phyloP scores from a whole-genome alignment of 2,888 invertebrate genomes.

The Luffia ferchaultella region DNA sequence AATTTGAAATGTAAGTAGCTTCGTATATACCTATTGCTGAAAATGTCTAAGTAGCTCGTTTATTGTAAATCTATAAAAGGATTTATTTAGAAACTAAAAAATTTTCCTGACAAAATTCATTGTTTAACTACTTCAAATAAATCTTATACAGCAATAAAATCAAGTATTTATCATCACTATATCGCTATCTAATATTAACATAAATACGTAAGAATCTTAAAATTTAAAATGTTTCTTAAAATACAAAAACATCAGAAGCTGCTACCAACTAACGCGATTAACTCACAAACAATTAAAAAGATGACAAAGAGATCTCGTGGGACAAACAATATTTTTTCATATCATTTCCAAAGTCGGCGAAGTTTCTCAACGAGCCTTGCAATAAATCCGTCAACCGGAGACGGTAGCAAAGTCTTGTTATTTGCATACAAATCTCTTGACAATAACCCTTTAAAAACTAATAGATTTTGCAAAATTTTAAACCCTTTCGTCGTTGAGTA shows the following conservation, averaged over 20 bases:
- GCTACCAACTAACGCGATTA: constrained; percentile 18
- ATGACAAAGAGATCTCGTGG: constrained; percentile 30
- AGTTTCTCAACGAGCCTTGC: constrained; percentile 17
- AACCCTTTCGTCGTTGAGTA: constrained; percentile 31
- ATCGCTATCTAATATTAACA: no score
- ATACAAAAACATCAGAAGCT: constrained; percentile 12
- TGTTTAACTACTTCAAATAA: no score
- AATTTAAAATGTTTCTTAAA: constrained; percentile 12
- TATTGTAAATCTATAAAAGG: no score
- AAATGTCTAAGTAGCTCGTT: no score
- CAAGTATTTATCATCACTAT: no score
- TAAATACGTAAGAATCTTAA: no score
- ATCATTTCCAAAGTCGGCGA: constrained; percentile 19
- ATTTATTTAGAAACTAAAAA: no score
- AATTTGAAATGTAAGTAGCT: no score
- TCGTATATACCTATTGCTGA: no score
- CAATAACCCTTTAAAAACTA: constrained; percentile 36
- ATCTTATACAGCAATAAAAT: no score
- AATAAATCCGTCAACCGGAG: constrained; percentile 34
- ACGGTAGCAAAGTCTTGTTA: constrained; percentile 61
- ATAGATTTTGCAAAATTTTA: constrained; percentile 29
- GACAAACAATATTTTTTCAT: constrained; percentile 22
- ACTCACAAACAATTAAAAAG: constrained; percentile 28
- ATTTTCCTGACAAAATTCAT: no score
- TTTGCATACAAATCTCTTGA: constrained; percentile 54